Evolutionary conservation across 1,140 invertebrate genomes (phyloP), one percentile per base, ranked within the genome.

Genomic region (Zaprionus camerounensis): DNA sequence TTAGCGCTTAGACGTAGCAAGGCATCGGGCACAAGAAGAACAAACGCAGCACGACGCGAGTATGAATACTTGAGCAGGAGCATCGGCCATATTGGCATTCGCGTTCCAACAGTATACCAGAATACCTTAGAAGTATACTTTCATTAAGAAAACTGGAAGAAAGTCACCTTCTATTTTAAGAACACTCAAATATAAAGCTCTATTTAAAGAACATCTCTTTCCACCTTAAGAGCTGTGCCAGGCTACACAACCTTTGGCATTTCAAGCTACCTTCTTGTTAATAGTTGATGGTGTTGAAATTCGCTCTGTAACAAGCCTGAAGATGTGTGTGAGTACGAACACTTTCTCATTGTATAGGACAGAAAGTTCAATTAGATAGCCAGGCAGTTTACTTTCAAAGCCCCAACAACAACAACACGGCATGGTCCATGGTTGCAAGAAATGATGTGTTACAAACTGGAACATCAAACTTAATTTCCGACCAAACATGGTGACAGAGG

Each of bases 381-480:
- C 41, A 46, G 3, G 41, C 41, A 7, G 5, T 46, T 17, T 46
- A 46, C 41, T 46, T 46, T 17, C 41, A 46, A 2, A 17, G 41
- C 13, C 38, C 15, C 41, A n/a, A n/a, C n/a, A 44, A 44, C 41
- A n/a, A 31, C 7, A 31, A 31, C 0, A 31, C 1, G 0, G 1
- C 26, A 13, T 41, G 12, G 3, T 41, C 38, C 15, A 22, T 49
- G 46, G 46, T 12, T 5, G 22, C 17, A 51, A 51, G 22, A 51
- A 51, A 51, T 51, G 12, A 80, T 83, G 80, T 80, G 63, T 55
- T 59, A 64, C 72, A 70, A 86, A 88, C 80, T 83, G 58, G 77
- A 78, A 73, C 81, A 88, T 69, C 78, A 80, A 88, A 83, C 71
- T 83, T 77, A 82, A 86, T 86, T 88, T 87, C 17, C 68, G 55